Evolutionary conservation across 2,888 invertebrate species (phyloP).

Genomic region (Dione vanillae): DNA sequence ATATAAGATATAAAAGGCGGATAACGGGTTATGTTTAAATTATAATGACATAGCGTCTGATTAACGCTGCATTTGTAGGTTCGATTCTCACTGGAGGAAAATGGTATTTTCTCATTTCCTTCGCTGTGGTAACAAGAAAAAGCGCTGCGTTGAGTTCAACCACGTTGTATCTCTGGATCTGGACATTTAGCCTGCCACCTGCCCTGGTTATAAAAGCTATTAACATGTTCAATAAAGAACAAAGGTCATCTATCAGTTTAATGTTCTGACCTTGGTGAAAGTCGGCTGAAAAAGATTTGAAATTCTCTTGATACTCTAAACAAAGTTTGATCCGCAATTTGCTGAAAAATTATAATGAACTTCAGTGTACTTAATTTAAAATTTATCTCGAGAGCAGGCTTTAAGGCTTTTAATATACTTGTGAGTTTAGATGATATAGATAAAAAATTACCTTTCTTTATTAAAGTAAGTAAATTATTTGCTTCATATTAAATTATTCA

Average conservation of each 20-base stretch:
- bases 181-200: no score
- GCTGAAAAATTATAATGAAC: not conserved
- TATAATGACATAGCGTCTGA: no score
- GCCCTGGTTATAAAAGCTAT: no score
- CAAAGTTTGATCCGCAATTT: not conserved
- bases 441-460: no score
- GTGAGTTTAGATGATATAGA: not conserved
- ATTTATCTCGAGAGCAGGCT: not conserved
- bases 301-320: not conserved
- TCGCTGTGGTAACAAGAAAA: no score
- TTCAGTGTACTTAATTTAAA: not conserved
- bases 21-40: constrained; percentile 7
- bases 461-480: no score
- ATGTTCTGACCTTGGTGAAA: not conserved
- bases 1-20: constrained; percentile 15
- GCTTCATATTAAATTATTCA: no score
- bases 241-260: not conserved
- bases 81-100: no score
- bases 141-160: not conserved
- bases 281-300: not conserved
- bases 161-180: no score
- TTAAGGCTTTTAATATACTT: not conserved
- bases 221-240: no score
- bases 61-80: no score
- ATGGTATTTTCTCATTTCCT: no score